phyloP scores from a whole-genome alignment of 1,140 invertebrate genomes.

The Zaprionus camerounensis region DNA sequence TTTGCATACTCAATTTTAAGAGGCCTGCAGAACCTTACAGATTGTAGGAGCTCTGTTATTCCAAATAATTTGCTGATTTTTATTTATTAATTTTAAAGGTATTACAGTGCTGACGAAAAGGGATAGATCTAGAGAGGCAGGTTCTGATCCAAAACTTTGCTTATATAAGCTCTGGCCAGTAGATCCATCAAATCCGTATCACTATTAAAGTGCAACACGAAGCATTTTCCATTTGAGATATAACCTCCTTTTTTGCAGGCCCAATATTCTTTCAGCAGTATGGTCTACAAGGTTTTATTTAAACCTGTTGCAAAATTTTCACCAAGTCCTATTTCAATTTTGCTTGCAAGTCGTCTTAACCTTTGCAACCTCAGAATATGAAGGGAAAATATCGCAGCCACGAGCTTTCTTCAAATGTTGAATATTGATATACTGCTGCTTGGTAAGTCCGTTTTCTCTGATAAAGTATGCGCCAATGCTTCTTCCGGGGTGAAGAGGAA shows the following conservation, averaged over 20 bases:
- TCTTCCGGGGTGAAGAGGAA: constrained; percentile 10
- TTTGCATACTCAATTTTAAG: constrained; percentile 23
- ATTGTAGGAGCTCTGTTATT: constrained; percentile 17
- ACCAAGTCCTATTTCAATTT: too few relatives aligned
- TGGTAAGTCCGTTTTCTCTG: constrained; percentile 7
- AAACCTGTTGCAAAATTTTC: too few relatives aligned
- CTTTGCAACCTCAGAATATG: too few relatives aligned
- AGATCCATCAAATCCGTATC: too few relatives aligned
- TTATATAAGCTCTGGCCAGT: constrained; percentile 2
- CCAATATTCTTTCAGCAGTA: constrained; percentile 15
- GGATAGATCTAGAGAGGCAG: constrained; percentile 7
- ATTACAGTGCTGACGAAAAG: constrained; percentile 11
- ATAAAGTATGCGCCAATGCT: not conserved
- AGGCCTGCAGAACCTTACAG: constrained; percentile 17
- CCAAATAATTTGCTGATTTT: constrained; percentile 9
- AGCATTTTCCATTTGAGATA: not conserved
- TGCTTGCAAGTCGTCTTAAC: too few relatives aligned
- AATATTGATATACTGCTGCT: too few relatives aligned
- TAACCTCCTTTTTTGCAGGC: constrained; percentile 11
- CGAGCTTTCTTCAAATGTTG: too few relatives aligned
- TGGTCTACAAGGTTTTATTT: constrained; percentile 5
- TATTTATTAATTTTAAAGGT: too few relatives aligned
- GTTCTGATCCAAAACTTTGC: constrained; percentile 6
- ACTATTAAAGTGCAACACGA: too few relatives aligned
- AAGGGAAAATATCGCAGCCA: too few relatives aligned